phyloP scores from a whole-genome alignment of 2,888 invertebrate genomes.

The Tanytarsus gracilentus region DNA sequence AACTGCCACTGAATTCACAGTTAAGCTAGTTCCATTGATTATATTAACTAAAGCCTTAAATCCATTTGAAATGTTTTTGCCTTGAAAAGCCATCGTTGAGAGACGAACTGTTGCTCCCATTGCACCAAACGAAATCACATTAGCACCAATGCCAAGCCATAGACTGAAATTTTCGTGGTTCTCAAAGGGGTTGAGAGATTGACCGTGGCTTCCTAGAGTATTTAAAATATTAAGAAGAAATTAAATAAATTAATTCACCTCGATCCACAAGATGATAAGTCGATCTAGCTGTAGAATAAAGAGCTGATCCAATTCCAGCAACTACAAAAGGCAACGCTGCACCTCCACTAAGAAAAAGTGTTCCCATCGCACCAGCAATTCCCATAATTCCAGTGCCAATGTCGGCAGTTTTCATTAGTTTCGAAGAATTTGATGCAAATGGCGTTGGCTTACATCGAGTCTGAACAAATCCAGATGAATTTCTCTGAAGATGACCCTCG shows the following conservation, averaged over 20 bases:
- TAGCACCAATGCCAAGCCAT: slow-evolving; percentile 23
- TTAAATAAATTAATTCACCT: no score
- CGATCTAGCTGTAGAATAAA: slow-evolving; percentile 18
- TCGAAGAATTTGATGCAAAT: not conserved
- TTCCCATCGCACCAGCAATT: slow-evolving; percentile 22
- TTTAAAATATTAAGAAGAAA: no score
- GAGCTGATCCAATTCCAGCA: slow-evolving; percentile 18
- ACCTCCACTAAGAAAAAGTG: slow-evolving; percentile 14
- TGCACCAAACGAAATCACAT: slow-evolving; percentile 20
- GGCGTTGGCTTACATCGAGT: slow-evolving; percentile 21
- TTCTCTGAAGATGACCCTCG: slow-evolving; percentile 16
- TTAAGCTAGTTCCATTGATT: slow-evolving; percentile 20
- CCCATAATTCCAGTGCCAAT: slow-evolving; percentile 13
- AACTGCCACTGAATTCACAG: slow-evolving; percentile 25
- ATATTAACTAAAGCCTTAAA: slow-evolving; percentile 14
- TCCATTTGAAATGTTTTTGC: slow-evolving; percentile 18
- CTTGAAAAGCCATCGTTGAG: slow-evolving; percentile 22
- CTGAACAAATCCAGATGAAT: slow-evolving; percentile 12
- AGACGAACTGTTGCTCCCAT: slow-evolving; percentile 26
- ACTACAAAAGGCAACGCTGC: slow-evolving; percentile 20
- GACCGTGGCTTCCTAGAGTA: not conserved
- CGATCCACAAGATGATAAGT: slow-evolving; percentile 24
- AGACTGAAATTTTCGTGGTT: slow-evolving; percentile 20
- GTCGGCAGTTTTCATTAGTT: slow-evolving; percentile 22
- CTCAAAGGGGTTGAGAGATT: slow-evolving; percentile 17